These are phyloP conservation scores for Ceratina calcarata DNA, from an alignment of 1,140 invertebrate species.

Conservation along the genomic window DNA sequence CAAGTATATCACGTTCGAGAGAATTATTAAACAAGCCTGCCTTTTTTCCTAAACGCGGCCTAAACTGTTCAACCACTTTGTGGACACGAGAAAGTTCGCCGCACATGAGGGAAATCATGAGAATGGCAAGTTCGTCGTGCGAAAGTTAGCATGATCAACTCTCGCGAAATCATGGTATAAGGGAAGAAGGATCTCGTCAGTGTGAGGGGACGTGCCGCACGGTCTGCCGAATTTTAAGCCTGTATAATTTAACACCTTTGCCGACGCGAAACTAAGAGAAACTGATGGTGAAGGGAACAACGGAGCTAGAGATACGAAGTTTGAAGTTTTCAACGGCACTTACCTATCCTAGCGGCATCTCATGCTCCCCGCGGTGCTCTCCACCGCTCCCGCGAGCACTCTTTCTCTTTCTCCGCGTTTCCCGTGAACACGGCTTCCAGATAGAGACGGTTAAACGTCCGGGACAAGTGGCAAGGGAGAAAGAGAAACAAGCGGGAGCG, in stretches of 20 bases:
- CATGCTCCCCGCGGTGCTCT: constrained; percentile 32
- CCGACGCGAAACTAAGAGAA: constrained; percentile 61
- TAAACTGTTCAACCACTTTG: background rate
- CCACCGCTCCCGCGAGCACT: constrained; percentile 29
- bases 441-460: constrained; percentile 45
- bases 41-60: background rate
- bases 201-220: constrained; percentile 54
- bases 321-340: constrained; percentile 73
- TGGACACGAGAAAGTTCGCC: constrained; percentile 3
- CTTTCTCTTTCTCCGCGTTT: constrained; percentile 46
- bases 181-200: constrained; percentile 37
- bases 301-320: constrained; percentile 66
- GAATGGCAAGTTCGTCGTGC: constrained; percentile 47
- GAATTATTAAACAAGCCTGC: background rate
- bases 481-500: background rate
- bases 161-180: constrained; percentile 46
- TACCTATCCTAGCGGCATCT: constrained; percentile 59
- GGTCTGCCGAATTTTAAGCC: constrained; percentile 75
- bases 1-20: constrained; percentile 32
- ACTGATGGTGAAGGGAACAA: constrained; percentile 46
- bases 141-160: constrained; percentile 62
- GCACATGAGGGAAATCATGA: constrained; percentile 39
- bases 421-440: constrained; percentile 69
- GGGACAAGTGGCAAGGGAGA: background rate
- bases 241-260: constrained; percentile 78